Base-by-base conservation (phyloP, 2,113 vertebrate genomes). In the Suncus etruscus region DNA sequence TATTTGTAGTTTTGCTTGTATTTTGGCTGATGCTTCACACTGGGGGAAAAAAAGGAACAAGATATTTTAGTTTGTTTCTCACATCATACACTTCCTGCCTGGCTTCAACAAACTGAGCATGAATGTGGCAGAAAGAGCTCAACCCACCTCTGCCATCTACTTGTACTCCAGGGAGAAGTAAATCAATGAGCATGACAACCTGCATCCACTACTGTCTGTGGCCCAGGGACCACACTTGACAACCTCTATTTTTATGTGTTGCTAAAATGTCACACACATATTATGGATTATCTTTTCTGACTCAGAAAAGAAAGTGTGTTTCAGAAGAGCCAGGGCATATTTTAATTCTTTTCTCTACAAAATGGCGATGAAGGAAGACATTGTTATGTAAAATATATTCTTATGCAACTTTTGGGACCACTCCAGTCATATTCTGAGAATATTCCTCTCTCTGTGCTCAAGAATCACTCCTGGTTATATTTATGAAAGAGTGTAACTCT, bases 41-140 rank as follows among this genome's bases (percentile, higher is more conserved):
- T 82, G 16, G n/a, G 27, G 65, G 4, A n/a, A n/a, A n/a, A 32
- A 61, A 73, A 86, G 22, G 7, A 80, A 8, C 22, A 68, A 54
- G 3, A n/a, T 24, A 6, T 32, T 6, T 76, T 39, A 11, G 1
- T 70, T 8, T 58, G 1, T 39, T 8, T 74, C 11, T 16, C 4
- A 82, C 3, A 2, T 29, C 8, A 6, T 4, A 31, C 8, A 16
- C 0, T 69, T 65, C 48, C 0, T 29, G 1, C 8, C 18, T 77
- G 8, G 32, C n/a, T 45, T 29, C n/a, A 14, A 39, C 4, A 27
- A 7, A 7, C 31, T 8, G 12, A 20, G 31, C 8, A 14, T 51
- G 10, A 15, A 32, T 6, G 29, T 0, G 3, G 24, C 0, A 8
- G 31, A 77, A 29, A 3, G 1, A 6, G 3, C 9, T 6, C 2